These are phyloP conservation scores for Zalophus californianus DNA, from an alignment of 2,797 vertebrate genomes.

Conservation along the genomic window DNA sequence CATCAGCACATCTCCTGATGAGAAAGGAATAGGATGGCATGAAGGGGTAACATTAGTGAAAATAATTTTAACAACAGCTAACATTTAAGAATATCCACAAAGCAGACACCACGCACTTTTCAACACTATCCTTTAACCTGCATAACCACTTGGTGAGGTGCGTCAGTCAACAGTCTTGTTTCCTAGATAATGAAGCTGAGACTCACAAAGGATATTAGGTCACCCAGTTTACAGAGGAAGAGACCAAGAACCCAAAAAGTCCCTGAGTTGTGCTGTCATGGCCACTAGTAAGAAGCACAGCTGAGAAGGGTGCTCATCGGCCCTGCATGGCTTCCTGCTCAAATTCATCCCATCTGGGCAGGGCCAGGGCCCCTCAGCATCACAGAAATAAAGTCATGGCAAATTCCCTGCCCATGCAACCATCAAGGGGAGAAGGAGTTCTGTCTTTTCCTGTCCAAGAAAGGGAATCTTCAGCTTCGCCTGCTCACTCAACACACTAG, in stretches of 20 bases:
- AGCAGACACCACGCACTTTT: background rate
- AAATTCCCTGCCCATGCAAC: background rate
- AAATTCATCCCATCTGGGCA: background rate
- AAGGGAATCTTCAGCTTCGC: background rate
- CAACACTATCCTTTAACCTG: background rate
- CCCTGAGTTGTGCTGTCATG: background rate
- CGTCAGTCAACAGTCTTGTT: background rate
- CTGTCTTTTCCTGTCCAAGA: background rate
- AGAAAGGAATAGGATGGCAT: background rate
- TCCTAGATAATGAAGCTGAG: background rate
- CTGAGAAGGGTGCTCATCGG: background rate
- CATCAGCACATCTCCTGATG: background rate
- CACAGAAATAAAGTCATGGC: background rate
- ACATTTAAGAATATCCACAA: background rate
- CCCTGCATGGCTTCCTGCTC: background rate
- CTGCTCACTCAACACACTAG: background rate
- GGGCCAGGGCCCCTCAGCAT: background rate
- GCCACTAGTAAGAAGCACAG: background rate
- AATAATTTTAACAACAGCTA: background rate
- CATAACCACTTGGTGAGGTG: background rate
- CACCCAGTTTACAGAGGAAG: background rate
- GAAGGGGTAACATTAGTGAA: background rate
- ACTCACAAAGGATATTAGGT: background rate
- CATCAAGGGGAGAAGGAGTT: background rate
- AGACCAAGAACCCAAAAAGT: background rate